Evolutionary conservation across 1,140 invertebrate species (phyloP), one percentile per base, ranked within the genome.

Genomic region (Drosophila littoralis): DNA sequence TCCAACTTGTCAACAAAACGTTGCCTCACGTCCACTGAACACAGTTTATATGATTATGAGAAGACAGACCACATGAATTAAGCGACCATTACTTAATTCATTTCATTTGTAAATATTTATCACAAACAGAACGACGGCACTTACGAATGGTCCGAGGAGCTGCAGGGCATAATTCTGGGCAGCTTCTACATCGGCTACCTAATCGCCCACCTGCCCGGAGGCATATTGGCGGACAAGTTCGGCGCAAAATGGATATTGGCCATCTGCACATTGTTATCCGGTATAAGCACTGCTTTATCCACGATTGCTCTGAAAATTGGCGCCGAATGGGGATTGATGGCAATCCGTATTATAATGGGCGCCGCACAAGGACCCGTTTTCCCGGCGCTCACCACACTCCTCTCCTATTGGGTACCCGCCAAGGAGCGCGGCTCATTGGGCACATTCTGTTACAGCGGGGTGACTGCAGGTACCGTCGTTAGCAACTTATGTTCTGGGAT

Each of bases 121-220:
- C 52, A 10, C 5, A 7, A 43, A 54, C n/a, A 79, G 67, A 15
- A 59, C 1, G 13, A 35, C 17, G n/a, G 6, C 1, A 10, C 5
- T 0, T 74, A 66, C 9, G 12, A 48, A 0, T 89, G 84, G 84
- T 43, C 36, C 0, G 61, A 84, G n/a, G 0, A 45, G 28, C 4
- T 36, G 22, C 76, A 82, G 8, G 68, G 76, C 1, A 2, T 43
- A 0, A 90, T 96, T 0, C 94, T 94, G 35, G 94, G 95, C 0
- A 33, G 64, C 1, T 96, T 96, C 77, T 96, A 95, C 81, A 95
- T 95, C 92, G 96, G 96, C 0, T 97, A 96, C 76, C 93, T 96
- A 1, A 67, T 96, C 0, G 95, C 95, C 0, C 96, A 96, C 75
- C 59, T 96, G 2, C 96, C 96, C 0, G 96, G 96, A 0, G 96